A percentile compares a stretch with the other conserved stretches of the same genome.
These are phyloP conservation scores for Oriolus oriolus DNA, from an alignment of 2,113 vertebrate genomes.

Conservation along the genomic window DNA sequence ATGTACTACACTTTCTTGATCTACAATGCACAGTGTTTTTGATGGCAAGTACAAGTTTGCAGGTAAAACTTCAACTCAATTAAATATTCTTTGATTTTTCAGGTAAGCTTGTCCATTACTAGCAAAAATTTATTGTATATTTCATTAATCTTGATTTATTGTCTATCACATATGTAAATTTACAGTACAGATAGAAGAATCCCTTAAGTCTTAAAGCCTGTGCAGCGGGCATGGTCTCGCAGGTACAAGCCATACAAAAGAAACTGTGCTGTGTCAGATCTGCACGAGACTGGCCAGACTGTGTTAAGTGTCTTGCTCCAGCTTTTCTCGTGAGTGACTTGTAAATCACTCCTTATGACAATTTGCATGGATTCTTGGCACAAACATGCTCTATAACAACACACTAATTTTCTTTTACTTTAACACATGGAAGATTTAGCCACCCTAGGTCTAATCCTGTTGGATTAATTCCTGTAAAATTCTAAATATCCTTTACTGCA, in stretches of 20 bases:
- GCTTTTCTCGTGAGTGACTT: not conserved
- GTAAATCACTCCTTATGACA: not conserved
- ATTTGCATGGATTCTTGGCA: not conserved
- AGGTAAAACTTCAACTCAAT: not conserved
- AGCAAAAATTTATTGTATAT: not conserved
- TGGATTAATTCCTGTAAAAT: not conserved
- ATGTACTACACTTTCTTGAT: not conserved
- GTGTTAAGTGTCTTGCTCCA: not conserved
- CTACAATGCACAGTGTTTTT: not conserved
- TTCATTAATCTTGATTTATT: not conserved
- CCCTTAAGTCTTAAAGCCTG: not conserved
- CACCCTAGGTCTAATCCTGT: not conserved
- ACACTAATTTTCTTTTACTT: not conserved
- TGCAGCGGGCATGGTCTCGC: not conserved
- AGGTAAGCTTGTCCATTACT: not conserved
- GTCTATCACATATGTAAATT: not conserved
- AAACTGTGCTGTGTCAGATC: not conserved
- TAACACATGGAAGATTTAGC: accelerated
- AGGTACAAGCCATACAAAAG: not conserved
- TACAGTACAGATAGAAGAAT: not conserved
- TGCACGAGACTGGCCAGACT: not conserved
- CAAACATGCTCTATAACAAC: not conserved
- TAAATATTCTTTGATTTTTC: not conserved
- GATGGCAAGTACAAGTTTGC: not conserved
- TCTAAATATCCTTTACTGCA: not conserved